These are phyloP conservation scores for Hippocampus zosterae DNA, from an alignment of 2,113 vertebrate genomes.

Conservation along the genomic window DNA sequence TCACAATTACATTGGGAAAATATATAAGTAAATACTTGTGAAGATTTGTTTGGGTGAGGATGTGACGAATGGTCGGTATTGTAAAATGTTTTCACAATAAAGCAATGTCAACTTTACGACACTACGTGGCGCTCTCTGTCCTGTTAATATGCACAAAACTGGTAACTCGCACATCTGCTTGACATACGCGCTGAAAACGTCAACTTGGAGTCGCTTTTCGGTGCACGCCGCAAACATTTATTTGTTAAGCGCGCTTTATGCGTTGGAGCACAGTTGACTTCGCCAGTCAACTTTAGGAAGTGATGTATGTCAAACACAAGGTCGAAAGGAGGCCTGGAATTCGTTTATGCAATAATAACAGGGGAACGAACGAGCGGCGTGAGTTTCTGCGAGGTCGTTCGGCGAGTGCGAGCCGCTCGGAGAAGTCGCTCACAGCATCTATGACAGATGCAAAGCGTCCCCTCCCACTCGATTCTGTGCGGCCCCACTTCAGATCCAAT, in stretches of 20 bases:
- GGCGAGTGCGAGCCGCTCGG: background rate
- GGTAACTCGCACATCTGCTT: background rate
- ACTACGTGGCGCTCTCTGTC: conserved; percentile 31
- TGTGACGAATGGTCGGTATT: background rate
- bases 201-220: background rate
- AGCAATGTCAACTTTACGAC: background rate
- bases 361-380: conserved; percentile 3
- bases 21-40: background rate
- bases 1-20: background rate
- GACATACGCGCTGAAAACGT: background rate
- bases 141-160: background rate
- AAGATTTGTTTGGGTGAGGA: no score
- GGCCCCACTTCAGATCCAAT: conserved; percentile 61
- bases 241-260: background rate
- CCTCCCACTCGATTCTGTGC: conserved; percentile 44
- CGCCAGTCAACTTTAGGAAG: no score
- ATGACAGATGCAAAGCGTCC: conserved; percentile 42
- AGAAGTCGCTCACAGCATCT: conserved; percentile 33
- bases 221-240: background rate
- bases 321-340: background rate
- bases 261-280: background rate
- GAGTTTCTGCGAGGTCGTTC: conserved; percentile 25
- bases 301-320: background rate
- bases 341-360: background rate
- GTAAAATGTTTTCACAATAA: background rate